Conservation (phyloP, 2,113 vertebrate genomes). For the Xiphophorus hellerii region DNA sequence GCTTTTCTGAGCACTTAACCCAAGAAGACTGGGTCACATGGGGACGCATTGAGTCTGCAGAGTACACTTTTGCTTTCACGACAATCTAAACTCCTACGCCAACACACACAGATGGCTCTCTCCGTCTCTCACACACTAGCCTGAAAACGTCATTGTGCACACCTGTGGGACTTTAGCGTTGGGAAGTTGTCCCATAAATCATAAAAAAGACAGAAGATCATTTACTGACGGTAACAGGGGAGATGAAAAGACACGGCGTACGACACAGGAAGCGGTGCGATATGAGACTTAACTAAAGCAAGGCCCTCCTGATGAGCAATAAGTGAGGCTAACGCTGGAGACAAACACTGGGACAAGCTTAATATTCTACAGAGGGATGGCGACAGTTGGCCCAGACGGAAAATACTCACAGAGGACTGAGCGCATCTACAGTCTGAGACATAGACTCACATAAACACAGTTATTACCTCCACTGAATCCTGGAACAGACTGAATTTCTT, state of each 20-base stretch:
- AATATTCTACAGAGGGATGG: constrained; percentile 33
- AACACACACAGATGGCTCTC: constrained; percentile 10
- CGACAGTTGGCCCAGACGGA: constrained; percentile 45
- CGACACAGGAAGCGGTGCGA: neutral
- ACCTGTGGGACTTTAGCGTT: constrained; percentile 17
- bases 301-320: constrained; percentile 42
- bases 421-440: constrained; percentile 26
- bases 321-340: constrained; percentile 27
- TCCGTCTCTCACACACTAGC: neutral
- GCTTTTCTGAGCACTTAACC: constrained; percentile 35
- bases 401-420: constrained; percentile 37
- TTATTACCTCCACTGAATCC: constrained; percentile 30
- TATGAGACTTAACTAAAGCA: constrained; percentile 39
- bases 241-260: neutral
- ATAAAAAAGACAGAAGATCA: constrained; percentile 2
- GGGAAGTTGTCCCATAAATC: constrained; percentile 11
- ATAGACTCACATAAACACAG: constrained; percentile 2
- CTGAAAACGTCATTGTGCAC: neutral
- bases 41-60: constrained; percentile 23
- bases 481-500: constrained; percentile 11
- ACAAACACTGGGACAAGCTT: constrained; percentile 31
- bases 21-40: constrained; percentile 3
- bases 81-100: constrained; percentile 29
- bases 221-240: neutral
- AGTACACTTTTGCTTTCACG: constrained; percentile 26